A percentile compares a stretch with the other conserved stretches of the same genome.
Evolutionary conservation across 2,888 invertebrate species (phyloP).

Genomic region (Odontomyia ornata): DNA sequence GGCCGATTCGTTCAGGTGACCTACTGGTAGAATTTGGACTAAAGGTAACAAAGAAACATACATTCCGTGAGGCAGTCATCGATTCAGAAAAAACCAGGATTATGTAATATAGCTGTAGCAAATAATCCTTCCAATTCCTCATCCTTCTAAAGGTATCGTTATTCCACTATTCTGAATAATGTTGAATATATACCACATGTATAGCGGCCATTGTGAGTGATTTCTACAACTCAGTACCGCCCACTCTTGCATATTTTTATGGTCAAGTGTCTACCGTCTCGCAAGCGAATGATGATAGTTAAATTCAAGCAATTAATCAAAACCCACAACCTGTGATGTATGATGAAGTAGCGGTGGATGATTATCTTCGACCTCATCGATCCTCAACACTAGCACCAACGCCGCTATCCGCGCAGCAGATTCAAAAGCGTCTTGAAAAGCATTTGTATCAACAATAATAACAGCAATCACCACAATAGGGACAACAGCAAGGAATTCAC

Average conservation of each 20-base stretch:
- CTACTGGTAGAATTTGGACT: too few species aligned
- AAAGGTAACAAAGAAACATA: too few species aligned
- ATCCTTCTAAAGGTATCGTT: slow-evolving; percentile 45
- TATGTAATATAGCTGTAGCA: slow-evolving; percentile 62
- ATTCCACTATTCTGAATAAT: slow-evolving; percentile 48
- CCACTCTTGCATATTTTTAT: slow-evolving; percentile 57
- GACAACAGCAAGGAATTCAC: slow-evolving; percentile 53
- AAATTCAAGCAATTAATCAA: slow-evolving; percentile 42
- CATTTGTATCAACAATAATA: slow-evolving; percentile 56
- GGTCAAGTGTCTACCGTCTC: slow-evolving; percentile 57
- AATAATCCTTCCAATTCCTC: slow-evolving; percentile 58
- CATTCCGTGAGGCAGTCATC: too few species aligned
- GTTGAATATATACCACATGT: slow-evolving; percentile 52
- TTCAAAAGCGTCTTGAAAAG: slow-evolving; percentile 63
- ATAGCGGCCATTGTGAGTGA: slow-evolving; percentile 55
- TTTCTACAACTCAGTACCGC: slow-evolving; percentile 61
- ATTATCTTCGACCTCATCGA: slow-evolving; percentile 67
- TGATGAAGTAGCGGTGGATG: slow-evolving; percentile 62
- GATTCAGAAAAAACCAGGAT: slow-evolving; percentile 56
- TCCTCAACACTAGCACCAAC: slow-evolving; percentile 70
- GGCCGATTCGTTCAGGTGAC: too few species aligned
- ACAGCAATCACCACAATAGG: slow-evolving; percentile 50
- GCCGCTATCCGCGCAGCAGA: slow-evolving; percentile 63
- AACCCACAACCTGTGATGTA: slow-evolving; percentile 56
- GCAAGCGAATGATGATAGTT: slow-evolving; percentile 25